Evolutionary conservation across 2,888 invertebrate species (phyloP).

Genomic region (Noctua comes): DNA sequence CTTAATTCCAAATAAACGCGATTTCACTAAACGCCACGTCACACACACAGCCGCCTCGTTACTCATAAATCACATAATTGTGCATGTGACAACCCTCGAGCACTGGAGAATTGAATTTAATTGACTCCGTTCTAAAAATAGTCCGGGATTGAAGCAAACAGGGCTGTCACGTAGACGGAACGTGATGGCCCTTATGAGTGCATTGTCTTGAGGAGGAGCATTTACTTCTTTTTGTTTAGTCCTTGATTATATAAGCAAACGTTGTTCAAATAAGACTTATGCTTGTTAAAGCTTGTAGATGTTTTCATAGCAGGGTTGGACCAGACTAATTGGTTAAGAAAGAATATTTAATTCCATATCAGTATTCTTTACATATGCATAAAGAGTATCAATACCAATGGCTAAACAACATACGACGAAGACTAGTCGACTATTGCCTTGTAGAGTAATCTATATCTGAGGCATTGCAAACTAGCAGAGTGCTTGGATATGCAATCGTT

Average conservation of each 20-base stretch:
- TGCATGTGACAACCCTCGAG: constrained; percentile 82
- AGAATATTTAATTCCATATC: constrained; percentile 3
- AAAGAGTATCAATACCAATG: constrained; percentile 16
- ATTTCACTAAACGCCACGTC: constrained; percentile 75
- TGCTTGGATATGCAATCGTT: constrained; percentile 51
- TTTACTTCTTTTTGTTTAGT: constrained; percentile 27
- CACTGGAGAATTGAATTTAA: constrained; percentile 85
- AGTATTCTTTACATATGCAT: constrained; percentile 1
- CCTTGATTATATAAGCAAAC: constrained; percentile 4
- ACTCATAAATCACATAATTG: constrained; percentile 86
- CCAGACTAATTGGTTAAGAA: neutral
- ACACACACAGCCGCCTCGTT: constrained; percentile 66
- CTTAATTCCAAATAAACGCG: constrained; percentile 81
- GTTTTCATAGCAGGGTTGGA: neutral
- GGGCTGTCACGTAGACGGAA: constrained; percentile 60
- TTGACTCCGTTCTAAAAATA: constrained; percentile 86
- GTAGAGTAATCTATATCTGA: constrained; percentile 51
- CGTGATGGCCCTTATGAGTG: constrained; percentile 64
- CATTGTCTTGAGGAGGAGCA: constrained; percentile 44
- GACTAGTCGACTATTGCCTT: constrained; percentile 37
- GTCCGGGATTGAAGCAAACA: constrained; percentile 63
- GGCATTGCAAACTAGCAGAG: constrained; percentile 28
- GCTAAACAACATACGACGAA: constrained; percentile 24
- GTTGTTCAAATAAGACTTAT: constrained; percentile 13
- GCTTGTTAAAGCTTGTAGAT: neutral